Percentiles rank a stretch among this genome's conserved stretches.
phyloP scores from a whole-genome alignment of 2,888 invertebrate species.

The Leptura quadrifasciata region DNA sequence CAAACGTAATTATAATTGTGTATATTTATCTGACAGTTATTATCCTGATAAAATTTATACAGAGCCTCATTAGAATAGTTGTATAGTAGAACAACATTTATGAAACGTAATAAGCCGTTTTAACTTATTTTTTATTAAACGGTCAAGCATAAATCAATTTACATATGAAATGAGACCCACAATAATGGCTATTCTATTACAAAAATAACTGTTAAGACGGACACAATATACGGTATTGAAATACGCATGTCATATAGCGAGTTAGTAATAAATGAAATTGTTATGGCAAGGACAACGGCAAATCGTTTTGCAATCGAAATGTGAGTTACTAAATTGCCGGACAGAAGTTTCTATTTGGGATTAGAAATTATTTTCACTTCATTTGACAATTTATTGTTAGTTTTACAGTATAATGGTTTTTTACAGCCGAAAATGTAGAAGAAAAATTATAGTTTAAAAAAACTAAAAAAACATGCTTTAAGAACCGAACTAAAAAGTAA shows the following conservation, averaged over 20 bases:
- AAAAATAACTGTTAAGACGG: slow-evolving; percentile 42
- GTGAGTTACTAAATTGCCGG: too few relatives aligned
- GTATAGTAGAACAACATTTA: slow-evolving; percentile 45
- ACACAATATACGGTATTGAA: slow-evolving; percentile 37
- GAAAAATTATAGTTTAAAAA: too few relatives aligned
- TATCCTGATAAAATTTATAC: slow-evolving; percentile 44
- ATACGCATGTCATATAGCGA: slow-evolving; percentile 8
- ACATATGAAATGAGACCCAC: slow-evolving; percentile 37
- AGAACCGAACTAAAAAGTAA: too few relatives aligned
- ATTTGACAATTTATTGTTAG: too few relatives aligned
- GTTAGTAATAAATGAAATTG: slow-evolving; percentile 1
- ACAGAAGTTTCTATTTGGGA: too few relatives aligned
- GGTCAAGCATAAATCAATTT: slow-evolving; percentile 41
- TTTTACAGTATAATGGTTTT: too few relatives aligned
- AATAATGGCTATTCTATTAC: slow-evolving; percentile 37
- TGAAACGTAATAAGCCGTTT: slow-evolving; percentile 42
- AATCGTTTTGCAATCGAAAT: neutral
- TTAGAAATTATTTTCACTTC: too few relatives aligned
- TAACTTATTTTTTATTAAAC: slow-evolving; percentile 33
- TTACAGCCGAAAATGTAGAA: too few relatives aligned
- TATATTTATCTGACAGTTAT: slow-evolving; percentile 47
- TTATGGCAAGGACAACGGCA: neutral
- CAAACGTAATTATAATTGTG: slow-evolving; percentile 41
- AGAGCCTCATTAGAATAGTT: slow-evolving; percentile 52
- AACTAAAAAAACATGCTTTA: too few relatives aligned